Evolutionary conservation across 1,140 invertebrate species (phyloP).

Genomic region (Sinella curviseta): DNA sequence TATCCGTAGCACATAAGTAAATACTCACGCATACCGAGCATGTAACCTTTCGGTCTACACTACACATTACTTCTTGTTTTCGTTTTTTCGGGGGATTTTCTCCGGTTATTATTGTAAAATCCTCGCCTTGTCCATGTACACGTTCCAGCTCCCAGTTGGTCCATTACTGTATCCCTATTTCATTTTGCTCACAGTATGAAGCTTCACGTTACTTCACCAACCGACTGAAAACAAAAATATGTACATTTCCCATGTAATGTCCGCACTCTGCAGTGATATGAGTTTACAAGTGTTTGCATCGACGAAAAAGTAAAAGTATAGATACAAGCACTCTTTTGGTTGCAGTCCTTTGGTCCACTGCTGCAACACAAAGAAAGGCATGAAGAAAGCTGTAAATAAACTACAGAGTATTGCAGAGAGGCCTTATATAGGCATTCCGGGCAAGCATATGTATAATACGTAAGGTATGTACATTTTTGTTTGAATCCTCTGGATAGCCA

Average conservation of each 20-base stretch:
- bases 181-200: conserved; percentile 2
- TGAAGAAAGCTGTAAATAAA: not conserved
- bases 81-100: not conserved
- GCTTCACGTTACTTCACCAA: not conserved
- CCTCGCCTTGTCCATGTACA: not conserved
- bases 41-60: not conserved
- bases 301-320: too few relatives aligned
- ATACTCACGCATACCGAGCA: not conserved
- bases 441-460: too few relatives aligned
- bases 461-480: not conserved
- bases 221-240: too few relatives aligned
- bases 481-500: conserved; percentile 15
- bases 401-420: too few relatives aligned
- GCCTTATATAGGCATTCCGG: not conserved
- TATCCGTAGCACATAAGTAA: not conserved
- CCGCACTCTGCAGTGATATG: too few relatives aligned
- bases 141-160: conserved; percentile 19
- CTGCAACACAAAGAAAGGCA: not conserved
- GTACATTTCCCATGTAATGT: too few relatives aligned
- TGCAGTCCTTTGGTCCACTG: too few relatives aligned
- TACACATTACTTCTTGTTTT: not conserved
- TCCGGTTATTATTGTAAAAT: conserved; percentile 4
- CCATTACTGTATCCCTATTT: conserved; percentile 11
- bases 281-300: too few relatives aligned
- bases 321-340: too few relatives aligned